Percentiles rank a stretch among this genome's conserved stretches.
Conservation (phyloP, 2,888 invertebrate species). For the Nomada flava region DNA sequence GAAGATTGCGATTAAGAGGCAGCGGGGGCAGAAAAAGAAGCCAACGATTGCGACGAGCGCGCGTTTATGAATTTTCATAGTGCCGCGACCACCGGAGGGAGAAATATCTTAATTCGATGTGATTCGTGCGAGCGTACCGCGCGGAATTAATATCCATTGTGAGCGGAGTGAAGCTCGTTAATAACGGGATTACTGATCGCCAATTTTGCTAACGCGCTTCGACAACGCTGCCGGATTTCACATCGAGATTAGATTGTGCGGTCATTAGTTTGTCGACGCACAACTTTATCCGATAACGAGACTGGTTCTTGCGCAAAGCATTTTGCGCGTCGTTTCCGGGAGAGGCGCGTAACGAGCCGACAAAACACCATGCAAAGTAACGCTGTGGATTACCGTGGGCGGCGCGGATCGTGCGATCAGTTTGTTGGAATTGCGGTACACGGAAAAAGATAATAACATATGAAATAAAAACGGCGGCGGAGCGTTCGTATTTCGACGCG, state of each 20-base stretch:
- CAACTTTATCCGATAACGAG: conserved; percentile 49
- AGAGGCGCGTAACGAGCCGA: not conserved
- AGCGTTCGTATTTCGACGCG: conserved; percentile 30
- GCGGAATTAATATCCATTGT: conserved; percentile 20
- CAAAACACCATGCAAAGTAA: conserved; percentile 30
- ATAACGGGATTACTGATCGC: conserved; percentile 35
- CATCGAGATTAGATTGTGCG: conserved; percentile 51
- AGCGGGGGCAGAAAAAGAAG: not conserved
- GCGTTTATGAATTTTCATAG: conserved; percentile 34
- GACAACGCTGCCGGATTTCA: conserved; percentile 39
- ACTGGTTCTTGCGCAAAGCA: conserved; percentile 43
- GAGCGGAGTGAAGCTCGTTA: conserved; percentile 46
- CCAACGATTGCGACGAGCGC: not conserved
- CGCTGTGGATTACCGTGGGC: conserved; percentile 6
- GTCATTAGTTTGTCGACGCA: conserved; percentile 19
- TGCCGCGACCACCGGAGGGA: not conserved
- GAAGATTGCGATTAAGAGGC: not conserved
- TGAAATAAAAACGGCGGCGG: not conserved
- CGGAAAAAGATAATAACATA: not conserved
- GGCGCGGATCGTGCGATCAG: conserved; percentile 17
- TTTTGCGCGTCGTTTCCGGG: conserved; percentile 34
- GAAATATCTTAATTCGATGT: conserved; percentile 9
- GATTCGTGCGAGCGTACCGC: not conserved
- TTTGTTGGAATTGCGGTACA: not conserved
- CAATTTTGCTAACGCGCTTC: conserved; percentile 35